phyloP scores from a whole-genome alignment of 2,797 vertebrate genomes.

The Lophotriccus pileatus region DNA sequence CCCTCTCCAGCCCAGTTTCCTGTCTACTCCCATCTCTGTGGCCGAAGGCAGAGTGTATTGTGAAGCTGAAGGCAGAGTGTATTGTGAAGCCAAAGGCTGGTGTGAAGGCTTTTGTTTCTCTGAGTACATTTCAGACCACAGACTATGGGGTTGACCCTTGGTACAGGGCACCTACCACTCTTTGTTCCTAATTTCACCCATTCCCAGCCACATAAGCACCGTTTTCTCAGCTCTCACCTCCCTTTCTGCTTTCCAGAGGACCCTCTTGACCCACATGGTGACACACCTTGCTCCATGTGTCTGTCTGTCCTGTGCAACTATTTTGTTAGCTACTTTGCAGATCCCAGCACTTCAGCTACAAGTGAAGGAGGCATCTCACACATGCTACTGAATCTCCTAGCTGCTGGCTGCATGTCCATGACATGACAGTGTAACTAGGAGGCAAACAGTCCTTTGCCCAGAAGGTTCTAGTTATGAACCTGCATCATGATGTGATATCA shows the following conservation, averaged over 20 bases:
- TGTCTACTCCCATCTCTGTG: constrained; percentile 23
- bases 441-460: background rate
- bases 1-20: constrained; percentile 36
- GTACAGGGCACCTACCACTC: background rate
- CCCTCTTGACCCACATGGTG: background rate
- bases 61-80: background rate
- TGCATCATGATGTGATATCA: background rate
- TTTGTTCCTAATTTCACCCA: background rate
- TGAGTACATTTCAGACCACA: background rate
- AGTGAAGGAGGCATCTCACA: background rate
- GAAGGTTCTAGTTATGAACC: background rate
- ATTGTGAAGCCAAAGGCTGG: background rate
- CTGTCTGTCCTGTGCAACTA: background rate
- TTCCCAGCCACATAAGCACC: background rate
- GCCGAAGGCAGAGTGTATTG: background rate
- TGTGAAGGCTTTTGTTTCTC: background rate
- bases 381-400: background rate
- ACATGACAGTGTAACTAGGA: background rate
- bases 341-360: background rate
- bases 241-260: background rate
- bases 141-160: background rate
- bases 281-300: background rate
- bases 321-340: background rate
- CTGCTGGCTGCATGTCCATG: background rate
- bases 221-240: background rate